Evolutionary conservation across 2,888 invertebrate genomes (phyloP).

Genomic region (Theretra japonica): DNA sequence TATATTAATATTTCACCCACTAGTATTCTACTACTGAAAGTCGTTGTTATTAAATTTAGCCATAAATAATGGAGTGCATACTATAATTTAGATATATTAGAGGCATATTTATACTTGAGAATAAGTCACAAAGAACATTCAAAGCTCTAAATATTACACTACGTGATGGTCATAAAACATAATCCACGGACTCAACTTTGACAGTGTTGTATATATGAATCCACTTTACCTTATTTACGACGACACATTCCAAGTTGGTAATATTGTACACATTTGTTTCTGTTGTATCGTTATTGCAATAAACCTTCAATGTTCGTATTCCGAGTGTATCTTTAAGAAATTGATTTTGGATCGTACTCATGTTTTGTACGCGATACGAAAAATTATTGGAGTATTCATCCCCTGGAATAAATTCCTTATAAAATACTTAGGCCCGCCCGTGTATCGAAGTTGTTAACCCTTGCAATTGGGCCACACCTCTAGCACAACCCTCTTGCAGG

Average conservation of each 20-base stretch:
- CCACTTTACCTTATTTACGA: constrained; percentile 31
- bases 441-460: constrained; percentile 85
- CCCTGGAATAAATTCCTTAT: constrained; percentile 83
- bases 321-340: constrained; percentile 46
- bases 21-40: neutral
- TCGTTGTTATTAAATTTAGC: neutral
- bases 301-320: constrained; percentile 66
- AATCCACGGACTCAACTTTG: constrained; percentile 9
- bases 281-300: constrained; percentile 49
- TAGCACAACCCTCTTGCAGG: constrained; percentile 85
- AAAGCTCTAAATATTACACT: neutral
- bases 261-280: constrained; percentile 3
- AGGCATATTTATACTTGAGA: neutral
- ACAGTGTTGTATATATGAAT: constrained; percentile 14
- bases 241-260: constrained; percentile 12
- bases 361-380: constrained; percentile 44
- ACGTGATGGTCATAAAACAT: constrained; percentile 9
- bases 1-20: neutral
- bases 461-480: constrained; percentile 85
- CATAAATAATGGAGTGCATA: neutral
- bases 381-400: constrained; percentile 65
- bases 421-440: constrained; percentile 84
- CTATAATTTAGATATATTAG: neutral
- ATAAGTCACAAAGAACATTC: neutral
- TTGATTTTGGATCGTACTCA: constrained; percentile 59